Conservation (phyloP, 2,113 vertebrate species). For the Panurus biarmicus region DNA sequence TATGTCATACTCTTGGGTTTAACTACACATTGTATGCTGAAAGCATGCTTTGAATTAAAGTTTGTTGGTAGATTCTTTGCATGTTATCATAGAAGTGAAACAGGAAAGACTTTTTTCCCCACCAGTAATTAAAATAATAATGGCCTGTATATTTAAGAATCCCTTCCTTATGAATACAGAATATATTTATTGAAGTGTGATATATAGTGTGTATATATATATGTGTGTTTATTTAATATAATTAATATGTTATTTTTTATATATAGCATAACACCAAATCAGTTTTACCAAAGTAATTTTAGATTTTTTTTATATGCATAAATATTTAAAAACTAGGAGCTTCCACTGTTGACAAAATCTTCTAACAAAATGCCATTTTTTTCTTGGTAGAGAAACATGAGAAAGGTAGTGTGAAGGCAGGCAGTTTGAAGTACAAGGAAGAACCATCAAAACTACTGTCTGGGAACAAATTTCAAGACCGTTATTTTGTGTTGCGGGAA, state of each 20-base stretch:
- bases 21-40: neutral
- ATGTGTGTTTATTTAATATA: neutral
- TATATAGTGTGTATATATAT: neutral
- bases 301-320: neutral
- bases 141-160: neutral
- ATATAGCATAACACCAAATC: neutral
- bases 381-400: slow-evolving; percentile 60
- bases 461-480: slow-evolving; percentile 92
- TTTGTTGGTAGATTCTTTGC: neutral
- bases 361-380: neutral
- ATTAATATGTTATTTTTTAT: neutral
- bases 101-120: neutral
- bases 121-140: neutral
- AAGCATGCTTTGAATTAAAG: neutral
- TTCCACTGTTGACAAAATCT: neutral
- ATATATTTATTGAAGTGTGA: neutral
- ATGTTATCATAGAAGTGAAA: neutral
- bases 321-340: neutral
- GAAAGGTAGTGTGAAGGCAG: slow-evolving; percentile 69
- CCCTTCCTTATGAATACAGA: neutral
- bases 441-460: slow-evolving; percentile 88
- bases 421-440: slow-evolving; percentile 84
- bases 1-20: neutral
- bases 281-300: neutral
- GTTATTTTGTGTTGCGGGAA: slow-evolving; percentile 80